Conservation (phyloP, 2,888 invertebrate species). For the Stenchaetothrips biformis region DNA sequence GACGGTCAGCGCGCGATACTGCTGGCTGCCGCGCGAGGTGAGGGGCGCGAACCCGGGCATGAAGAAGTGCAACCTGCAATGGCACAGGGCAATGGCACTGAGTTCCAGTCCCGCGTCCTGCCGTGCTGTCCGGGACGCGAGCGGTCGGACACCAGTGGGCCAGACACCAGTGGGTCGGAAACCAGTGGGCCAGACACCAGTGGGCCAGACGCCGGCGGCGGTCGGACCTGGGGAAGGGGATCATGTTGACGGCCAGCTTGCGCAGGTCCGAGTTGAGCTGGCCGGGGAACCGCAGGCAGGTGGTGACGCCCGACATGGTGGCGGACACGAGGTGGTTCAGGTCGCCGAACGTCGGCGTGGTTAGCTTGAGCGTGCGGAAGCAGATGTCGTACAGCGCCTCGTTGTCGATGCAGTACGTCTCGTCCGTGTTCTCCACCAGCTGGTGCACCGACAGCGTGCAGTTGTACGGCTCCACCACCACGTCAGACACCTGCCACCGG, state of each 20-base stretch:
- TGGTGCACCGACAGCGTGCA: slow-evolving; percentile 53
- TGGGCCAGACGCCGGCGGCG: background rate
- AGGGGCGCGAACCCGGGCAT: slow-evolving; percentile 95
- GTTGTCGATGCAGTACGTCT: slow-evolving; percentile 53
- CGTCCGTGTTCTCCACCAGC: slow-evolving; percentile 52
- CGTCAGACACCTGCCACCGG: slow-evolving; percentile 48
- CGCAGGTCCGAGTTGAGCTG: slow-evolving; percentile 90
- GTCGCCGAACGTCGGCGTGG: slow-evolving; percentile 56
- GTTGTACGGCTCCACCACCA: slow-evolving; percentile 54
- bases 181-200: background rate
- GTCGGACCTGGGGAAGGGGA: slow-evolving; percentile 78
- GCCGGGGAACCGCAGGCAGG: slow-evolving; percentile 70
- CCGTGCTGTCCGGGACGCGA: too few species aligned
- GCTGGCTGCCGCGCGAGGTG: slow-evolving; percentile 74
- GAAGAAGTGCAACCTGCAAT: slow-evolving; percentile 75
- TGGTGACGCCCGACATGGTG: slow-evolving; percentile 49
- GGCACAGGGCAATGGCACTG: slow-evolving; percentile 42
- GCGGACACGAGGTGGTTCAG: slow-evolving; percentile 52
- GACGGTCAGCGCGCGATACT: slow-evolving; percentile 84
- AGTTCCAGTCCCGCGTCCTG: too few species aligned
- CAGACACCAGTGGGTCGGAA: background rate
- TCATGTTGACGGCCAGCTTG: slow-evolving; percentile 93
- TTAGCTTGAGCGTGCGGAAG: slow-evolving; percentile 51
- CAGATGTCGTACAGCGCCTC: slow-evolving; percentile 55
- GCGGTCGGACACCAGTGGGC: too few species aligned